Evolutionary conservation across 2,888 invertebrate species (phyloP).

Genomic region (Drosophila percnosoma): DNA sequence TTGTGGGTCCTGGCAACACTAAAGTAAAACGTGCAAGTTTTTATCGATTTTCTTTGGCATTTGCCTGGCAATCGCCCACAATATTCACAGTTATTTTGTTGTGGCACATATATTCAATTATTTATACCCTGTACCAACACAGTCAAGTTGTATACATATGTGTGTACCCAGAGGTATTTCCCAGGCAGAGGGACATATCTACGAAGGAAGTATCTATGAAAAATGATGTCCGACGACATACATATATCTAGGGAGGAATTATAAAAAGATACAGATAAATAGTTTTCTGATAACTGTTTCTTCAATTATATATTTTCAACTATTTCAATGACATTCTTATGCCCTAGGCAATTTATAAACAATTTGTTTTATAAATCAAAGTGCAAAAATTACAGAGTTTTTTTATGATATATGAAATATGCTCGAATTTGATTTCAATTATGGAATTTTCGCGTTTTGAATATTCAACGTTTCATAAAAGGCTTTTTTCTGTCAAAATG

Average conservation of each 20-base stretch:
- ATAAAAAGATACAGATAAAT: neutral
- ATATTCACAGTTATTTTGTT: constrained; percentile 66
- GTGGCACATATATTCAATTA: constrained; percentile 37
- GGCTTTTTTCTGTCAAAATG: fast-evolving
- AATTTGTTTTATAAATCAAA: too few relatives aligned
- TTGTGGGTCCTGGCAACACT: constrained; percentile 31
- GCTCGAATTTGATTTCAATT: neutral
- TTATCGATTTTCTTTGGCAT: constrained; percentile 66
- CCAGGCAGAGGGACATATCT: too few relatives aligned
- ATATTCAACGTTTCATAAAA: neutral
- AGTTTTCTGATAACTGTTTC: neutral
- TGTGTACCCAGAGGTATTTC: neutral
- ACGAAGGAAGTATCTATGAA: neutral
- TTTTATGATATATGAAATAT: neutral
- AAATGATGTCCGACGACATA: neutral
- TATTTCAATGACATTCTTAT: too few relatives aligned
- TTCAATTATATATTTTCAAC: too few relatives aligned
- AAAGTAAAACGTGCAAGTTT: constrained; percentile 56
- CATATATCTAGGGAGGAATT: neutral
- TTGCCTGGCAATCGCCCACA: constrained; percentile 54
- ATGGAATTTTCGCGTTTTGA: neutral
- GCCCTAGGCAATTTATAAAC: too few relatives aligned
- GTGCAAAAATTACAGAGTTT: too few relatives aligned
- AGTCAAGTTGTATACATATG: neutral
- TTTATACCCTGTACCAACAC: neutral